Evolutionary conservation across 2,113 vertebrate genomes (phyloP), one percentile per base, ranked within the genome.

Genomic region (Pituophis catenifer): DNA sequence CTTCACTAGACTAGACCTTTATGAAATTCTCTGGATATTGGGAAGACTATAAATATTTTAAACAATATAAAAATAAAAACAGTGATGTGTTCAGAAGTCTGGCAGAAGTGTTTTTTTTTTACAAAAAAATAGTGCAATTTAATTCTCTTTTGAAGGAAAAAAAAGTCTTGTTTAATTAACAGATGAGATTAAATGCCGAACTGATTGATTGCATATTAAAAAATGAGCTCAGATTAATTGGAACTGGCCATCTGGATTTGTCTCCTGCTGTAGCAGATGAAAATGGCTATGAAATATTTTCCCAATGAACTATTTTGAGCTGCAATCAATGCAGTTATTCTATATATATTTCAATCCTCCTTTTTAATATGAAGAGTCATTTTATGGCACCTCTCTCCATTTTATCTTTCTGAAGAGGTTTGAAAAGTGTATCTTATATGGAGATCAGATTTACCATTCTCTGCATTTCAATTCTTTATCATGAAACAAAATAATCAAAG

Each of bases 121-220:
- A 15, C 15, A 19, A 57, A 54, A 54, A 58, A 24, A 17, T 81
- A 81, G 48, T 55, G 65, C 24, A 26, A 91, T 91, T 85, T 6
- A 44, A 91, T 92, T 88, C n/a, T 10, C 17, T 62, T 92, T 23
- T 62, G 55, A 58, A 48, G 26, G 29, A 4, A 26, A n/a, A 5
- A n/a, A 24, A 88, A 54, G 44, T 91, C 54, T 65, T 57, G 50
- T 70, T 88, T 24, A 88, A 92, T 92, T 88, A 88, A 88, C 65
- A 54, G 12, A 5, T 29, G 29, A 70, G 58, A 92, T 92, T 92
- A 88, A 44, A 88, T 70, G 58, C 33, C 8, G 17, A 19, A 23
- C 3, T 44, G 75, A 92, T 92, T 92, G 58, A 65, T 88, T 92
- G 50, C 23, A 3, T 92, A 65, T 92, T 88, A 92, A 70, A 88